phyloP scores from a whole-genome alignment of 2,113 vertebrate species.

The Chionodraco myersi region DNA sequence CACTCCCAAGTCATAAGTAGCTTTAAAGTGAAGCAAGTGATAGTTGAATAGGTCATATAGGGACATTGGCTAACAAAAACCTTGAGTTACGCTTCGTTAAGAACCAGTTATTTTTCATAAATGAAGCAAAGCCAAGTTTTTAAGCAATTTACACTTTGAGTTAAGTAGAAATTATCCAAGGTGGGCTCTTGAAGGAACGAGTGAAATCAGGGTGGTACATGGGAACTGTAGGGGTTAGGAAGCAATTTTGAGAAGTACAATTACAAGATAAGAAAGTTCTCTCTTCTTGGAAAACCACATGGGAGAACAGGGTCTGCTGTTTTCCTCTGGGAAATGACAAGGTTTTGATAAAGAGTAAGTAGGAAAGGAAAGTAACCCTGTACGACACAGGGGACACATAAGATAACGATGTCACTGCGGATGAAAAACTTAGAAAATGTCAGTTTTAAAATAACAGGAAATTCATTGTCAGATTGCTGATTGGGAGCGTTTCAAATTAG shows the following conservation, averaged over 20 bases:
- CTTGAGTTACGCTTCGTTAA: neutral
- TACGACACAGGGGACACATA: constrained; percentile 33
- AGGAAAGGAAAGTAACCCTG: constrained; percentile 41
- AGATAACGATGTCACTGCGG: constrained; percentile 52
- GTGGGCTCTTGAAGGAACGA: constrained; percentile 18
- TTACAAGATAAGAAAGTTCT: constrained; percentile 71
- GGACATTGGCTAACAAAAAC: neutral
- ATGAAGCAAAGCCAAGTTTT: neutral
- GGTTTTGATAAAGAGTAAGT: constrained; percentile 62
- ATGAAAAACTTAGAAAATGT: constrained; percentile 24
- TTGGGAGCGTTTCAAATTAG: constrained; percentile 42
- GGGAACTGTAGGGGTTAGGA: constrained; percentile 63
- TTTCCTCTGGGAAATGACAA: constrained; percentile 60
- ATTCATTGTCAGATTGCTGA: constrained; percentile 42
- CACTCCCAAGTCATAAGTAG: neutral
- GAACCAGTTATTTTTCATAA: neutral
- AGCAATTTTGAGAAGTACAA: constrained; percentile 64
- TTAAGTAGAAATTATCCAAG: constrained; percentile 14
- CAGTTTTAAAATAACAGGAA: constrained; percentile 52
- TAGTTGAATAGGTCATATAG: neutral
- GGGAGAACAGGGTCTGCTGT: constrained; percentile 53
- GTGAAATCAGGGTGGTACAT: constrained; percentile 36
- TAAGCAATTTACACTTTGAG: constrained; percentile 3
- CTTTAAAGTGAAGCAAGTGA: neutral
- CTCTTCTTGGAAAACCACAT: constrained; percentile 67